Percentiles rank a stretch among this genome's conserved stretches.
phyloP scores from a whole-genome alignment of 2,888 invertebrate species.

The Trissoscelio sp. region DNA sequence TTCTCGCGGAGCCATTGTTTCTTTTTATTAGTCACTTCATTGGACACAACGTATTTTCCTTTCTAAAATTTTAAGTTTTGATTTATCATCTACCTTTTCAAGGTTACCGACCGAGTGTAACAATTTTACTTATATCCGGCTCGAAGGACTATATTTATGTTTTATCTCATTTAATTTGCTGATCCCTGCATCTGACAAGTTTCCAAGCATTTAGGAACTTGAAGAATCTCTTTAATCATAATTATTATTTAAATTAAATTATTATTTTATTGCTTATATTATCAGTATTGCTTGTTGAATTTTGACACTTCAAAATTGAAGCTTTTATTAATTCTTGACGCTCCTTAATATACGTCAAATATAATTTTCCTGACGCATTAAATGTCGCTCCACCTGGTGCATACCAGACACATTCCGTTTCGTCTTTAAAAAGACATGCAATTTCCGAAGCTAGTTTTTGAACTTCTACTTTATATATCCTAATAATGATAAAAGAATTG shows the following conservation, averaged over 20 bases:
- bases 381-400: neutral
- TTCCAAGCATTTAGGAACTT: no score
- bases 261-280: slow-evolving; percentile 6
- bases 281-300: no score
- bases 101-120: neutral
- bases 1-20: neutral
- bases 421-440: slow-evolving; percentile 27
- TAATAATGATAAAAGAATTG: slow-evolving; percentile 4
- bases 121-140: neutral
- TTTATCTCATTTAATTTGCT: no score
- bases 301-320: neutral
- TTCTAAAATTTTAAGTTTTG: no score
- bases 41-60: no score
- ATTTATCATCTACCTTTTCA: neutral
- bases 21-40: no score
- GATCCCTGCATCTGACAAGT: no score
- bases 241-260: neutral
- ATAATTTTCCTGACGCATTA: slow-evolving; percentile 40
- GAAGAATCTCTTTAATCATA: no score
- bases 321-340: slow-evolving; percentile 17
- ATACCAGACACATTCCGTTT: slow-evolving; percentile 17
- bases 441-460: slow-evolving; percentile 14
- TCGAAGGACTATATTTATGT: slow-evolving; percentile 3
- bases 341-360: slow-evolving; percentile 21
- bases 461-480: slow-evolving; percentile 32